Conservation (phyloP, 2,113 vertebrate species). For the Lophochroa leadbeateri region DNA sequence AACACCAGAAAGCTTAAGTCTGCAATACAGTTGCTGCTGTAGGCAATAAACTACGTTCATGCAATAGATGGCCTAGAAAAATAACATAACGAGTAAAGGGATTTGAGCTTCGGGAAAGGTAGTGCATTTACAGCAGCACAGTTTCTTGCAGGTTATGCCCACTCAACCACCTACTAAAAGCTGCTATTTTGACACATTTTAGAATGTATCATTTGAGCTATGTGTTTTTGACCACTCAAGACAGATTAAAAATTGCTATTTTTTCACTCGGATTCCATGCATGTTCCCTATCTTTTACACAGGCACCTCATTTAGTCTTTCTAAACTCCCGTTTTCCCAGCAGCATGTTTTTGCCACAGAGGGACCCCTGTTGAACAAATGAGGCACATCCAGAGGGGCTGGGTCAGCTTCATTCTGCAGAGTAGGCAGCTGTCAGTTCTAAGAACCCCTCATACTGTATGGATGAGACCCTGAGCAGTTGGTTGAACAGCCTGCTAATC, state of each 20-base stretch:
- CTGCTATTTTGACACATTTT: not conserved
- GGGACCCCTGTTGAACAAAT: accelerated
- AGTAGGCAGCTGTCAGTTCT: accelerated
- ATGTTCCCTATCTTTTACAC: not conserved
- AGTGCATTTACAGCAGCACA: not conserved
- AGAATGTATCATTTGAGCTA: not conserved
- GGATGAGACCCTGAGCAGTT: not conserved
- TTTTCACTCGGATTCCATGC: not conserved
- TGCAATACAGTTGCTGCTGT: not conserved
- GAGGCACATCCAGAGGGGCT: not conserved
- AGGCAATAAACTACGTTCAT: not conserved
- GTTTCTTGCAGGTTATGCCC: not conserved
- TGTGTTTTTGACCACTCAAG: not conserved
- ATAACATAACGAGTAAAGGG: not conserved
- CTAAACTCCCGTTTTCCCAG: not conserved
- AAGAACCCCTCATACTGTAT: not conserved
- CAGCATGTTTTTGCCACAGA: not conserved
- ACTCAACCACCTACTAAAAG: not conserved
- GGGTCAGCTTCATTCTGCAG: not conserved
- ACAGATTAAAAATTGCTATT: not conserved
- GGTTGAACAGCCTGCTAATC: not conserved
- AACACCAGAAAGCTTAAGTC: not conserved
- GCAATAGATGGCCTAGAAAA: not conserved
- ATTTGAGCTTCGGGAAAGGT: not conserved
- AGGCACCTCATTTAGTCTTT: not conserved